Evolutionary conservation across 2,797 vertebrate species (phyloP).

Genomic region (Hirundo rustica): DNA sequence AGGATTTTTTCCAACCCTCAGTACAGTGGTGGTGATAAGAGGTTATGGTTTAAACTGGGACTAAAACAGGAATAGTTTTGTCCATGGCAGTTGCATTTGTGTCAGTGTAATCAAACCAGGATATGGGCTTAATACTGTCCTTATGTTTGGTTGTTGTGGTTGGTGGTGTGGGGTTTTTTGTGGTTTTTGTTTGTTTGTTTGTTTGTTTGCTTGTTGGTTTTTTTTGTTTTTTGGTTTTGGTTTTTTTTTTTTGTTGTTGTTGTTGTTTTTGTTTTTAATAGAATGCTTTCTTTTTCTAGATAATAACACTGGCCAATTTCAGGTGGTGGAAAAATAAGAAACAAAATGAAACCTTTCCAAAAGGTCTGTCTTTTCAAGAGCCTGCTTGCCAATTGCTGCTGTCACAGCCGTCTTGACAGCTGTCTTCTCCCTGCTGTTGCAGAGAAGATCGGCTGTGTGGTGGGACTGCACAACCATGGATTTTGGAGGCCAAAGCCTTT

Average conservation of each 20-base stretch:
- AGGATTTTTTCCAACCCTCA: neutral
- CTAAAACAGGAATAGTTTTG: neutral
- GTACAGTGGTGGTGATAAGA: neutral
- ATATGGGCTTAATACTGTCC: neutral
- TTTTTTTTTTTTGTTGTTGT: neutral
- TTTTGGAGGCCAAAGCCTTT: slow-evolving; percentile 17
- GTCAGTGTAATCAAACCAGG: neutral
- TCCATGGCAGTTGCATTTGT: neutral
- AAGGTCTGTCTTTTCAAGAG: slow-evolving; percentile 46
- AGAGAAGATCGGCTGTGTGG: neutral
- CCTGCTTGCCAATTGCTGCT: neutral
- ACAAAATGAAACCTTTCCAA: slow-evolving; percentile 69
- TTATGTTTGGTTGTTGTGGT: neutral
- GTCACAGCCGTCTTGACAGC: neutral
- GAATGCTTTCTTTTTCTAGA: neutral
- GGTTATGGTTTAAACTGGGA: neutral
- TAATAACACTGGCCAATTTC: slow-evolving; percentile 1
- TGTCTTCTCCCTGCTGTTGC: neutral
- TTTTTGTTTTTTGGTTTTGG: no score
- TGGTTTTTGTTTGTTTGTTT: no score
- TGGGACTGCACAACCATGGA: neutral
- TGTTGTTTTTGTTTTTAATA: neutral
- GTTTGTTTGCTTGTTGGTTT: no score
- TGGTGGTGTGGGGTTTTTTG: no score
- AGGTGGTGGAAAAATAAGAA: slow-evolving; percentile 34